Evolutionary conservation across 2,888 invertebrate species (phyloP), one percentile per base, ranked within the genome.

Genomic region (Hydroisotoma schaefferi): DNA sequence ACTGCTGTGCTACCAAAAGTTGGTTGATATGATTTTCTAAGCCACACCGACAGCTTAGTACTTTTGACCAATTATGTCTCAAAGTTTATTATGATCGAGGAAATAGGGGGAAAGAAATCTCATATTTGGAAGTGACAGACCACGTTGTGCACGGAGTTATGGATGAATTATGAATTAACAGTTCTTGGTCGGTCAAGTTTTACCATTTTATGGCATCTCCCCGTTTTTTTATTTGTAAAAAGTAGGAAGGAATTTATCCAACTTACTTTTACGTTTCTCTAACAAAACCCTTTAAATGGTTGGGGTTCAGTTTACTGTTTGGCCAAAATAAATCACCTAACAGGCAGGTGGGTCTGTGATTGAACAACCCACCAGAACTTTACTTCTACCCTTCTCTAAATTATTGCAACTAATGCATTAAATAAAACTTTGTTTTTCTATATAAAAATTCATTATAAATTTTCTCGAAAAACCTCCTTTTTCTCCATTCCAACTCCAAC

Each of bases 51-150:
- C 52, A 37, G 37, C 52, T 52, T 52, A 23, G 37, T 52, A 18
- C 54, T 60, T 63, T 63, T 63, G 57, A 56, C 63, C 63, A 60
- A 63, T 63, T 63, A 63, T 63, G 63, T 63, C 59, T 55, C 47
- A 51, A 51, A 33, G 56, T 49, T 57, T 60, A 60, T 57, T 59
- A 57, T 51, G 33, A 46, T 55, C 56, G 55, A 59, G 44, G 54
- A 54, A 63, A 55, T 49, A 47, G 43, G 49, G 49, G 58, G 58
- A 58, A 57, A 55, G 54, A 58, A 59, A 52, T 37, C 27, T 57
- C 63, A 63, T 63, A 63, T 63, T 63, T 63, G 63, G 63, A 60
- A 60, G 63, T 60, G 47, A 46, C 6, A 23, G 46, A 46, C 46
- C 46, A 46, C 46, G 25, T 46, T 25, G 46, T 53, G 51, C 49